Percentiles rank a stretch among this genome's conserved stretches.
phyloP scores from a whole-genome alignment of 2,113 vertebrate genomes.

The Carassius auratus region DNA sequence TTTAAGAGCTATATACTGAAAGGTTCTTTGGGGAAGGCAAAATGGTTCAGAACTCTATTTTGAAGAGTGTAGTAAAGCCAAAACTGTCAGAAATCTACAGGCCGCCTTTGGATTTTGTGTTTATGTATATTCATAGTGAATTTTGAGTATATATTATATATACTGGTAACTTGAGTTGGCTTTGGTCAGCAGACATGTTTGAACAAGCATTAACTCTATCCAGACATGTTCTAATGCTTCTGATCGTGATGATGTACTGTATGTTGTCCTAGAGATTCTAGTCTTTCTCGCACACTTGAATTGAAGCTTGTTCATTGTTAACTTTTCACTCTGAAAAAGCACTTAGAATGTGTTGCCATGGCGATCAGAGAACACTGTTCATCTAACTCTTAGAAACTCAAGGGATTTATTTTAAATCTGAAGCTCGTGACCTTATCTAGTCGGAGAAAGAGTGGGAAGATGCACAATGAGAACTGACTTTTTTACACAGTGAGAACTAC shows the following conservation, averaged over 20 bases:
- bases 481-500: too few species aligned
- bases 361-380: conserved; percentile 47
- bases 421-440: conserved; percentile 33
- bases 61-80: background rate
- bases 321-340: conserved; percentile 21
- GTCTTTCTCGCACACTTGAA: conserved; percentile 4
- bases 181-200: conserved; percentile 11
- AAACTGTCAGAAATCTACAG: background rate
- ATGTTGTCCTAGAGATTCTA: background rate
- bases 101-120: background rate
- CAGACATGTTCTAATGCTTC: background rate
- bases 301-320: conserved; percentile 1
- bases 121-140: background rate
- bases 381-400: conserved; percentile 43
- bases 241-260: background rate
- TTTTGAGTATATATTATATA: too few species aligned
- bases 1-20: background rate
- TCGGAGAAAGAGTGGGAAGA: background rate
- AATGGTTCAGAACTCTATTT: background rate
- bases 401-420: conserved; percentile 49
- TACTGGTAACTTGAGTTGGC: background rate
- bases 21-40: background rate
- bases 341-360: conserved; percentile 51
- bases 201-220: background rate
- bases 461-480: background rate